Base-by-base conservation (phyloP, 2,888 invertebrate genomes). In the Euclidia mi region DNA sequence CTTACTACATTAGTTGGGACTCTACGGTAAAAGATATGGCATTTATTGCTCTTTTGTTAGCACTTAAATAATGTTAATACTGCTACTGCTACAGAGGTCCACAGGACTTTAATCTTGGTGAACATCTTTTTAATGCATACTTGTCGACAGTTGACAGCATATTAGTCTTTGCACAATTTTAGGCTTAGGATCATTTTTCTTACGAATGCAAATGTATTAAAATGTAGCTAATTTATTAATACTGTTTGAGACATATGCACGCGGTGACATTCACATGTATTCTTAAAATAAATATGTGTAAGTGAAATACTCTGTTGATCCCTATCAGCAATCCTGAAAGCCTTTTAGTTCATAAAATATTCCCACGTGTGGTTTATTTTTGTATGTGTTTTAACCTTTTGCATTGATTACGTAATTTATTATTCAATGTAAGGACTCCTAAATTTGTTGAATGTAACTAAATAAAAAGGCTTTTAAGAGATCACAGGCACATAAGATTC, bases 271-370 rank as follows among this genome's bases (percentile, higher is more conserved):
- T 51, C 53, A 55, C 48, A 48, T 43, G 60, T 71, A 61, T 66
- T 69, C 78, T 80, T 76, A 78, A 84, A 82, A 83, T 82, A 79
- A 83, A 84, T 66, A 66, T 48, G 46, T 77, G 58, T 78, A 79
- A 88, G 86, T 85, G 86, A 81, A 79, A 85, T 87, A 70, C 71
- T 82, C 78, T 86, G 85, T 87, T 72, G 65, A 70, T 63, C 71
- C 65, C 66, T 64, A 65, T 71, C 76, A 70, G 63, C 71, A 76
- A 72, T 81, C 77, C 82, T 74, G 63, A 75, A 78, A 77, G 73
- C 78, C 76, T 81, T 85, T 87, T 81, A 82, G 66, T 76, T 50
- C 77, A 85, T 87, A 77, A 85, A 84, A 82, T 84, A 89, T 88
- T 86, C 82, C 67, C 78, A 72, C 34, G 61, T 74, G 75, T 76